Evolutionary conservation across 1,140 invertebrate genomes (phyloP).

Genomic region (Drosophila nasuta): DNA sequence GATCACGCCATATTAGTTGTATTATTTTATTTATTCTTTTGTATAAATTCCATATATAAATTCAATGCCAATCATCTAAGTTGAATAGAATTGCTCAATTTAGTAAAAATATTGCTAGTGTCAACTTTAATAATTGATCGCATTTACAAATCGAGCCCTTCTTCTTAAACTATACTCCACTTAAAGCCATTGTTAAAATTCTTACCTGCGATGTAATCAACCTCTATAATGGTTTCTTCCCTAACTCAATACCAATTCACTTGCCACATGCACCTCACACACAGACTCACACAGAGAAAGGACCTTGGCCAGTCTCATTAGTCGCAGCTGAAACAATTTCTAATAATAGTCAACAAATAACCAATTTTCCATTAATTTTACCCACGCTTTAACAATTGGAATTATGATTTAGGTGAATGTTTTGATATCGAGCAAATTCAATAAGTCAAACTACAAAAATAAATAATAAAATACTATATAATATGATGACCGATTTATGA

Average conservation of each 20-base stretch:
- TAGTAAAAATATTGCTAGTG: too few relatives aligned
- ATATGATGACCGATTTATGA: slow-evolving; percentile 51
- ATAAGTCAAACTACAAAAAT: slow-evolving; percentile 51
- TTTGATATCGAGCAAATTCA: slow-evolving; percentile 61
- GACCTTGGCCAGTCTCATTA: slow-evolving; percentile 22
- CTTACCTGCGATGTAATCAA: background rate
- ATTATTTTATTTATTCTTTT: too few relatives aligned
- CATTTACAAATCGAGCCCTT: background rate
- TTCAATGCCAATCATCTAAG: too few relatives aligned
- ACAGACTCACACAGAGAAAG: background rate
- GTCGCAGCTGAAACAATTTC: slow-evolving; percentile 16
- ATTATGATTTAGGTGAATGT: slow-evolving; percentile 73
- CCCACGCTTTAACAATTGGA: slow-evolving; percentile 59
- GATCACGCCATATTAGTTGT: too few relatives aligned
- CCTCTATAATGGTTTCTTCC: too few relatives aligned
- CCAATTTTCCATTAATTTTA: slow-evolving; percentile 29
- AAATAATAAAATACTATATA: slow-evolving; percentile 60
- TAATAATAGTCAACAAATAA: slow-evolving; percentile 26
- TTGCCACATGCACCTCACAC: slow-evolving; percentile 17
- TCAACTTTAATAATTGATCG: background rate
- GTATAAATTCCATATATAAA: too few relatives aligned
- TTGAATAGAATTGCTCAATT: too few relatives aligned
- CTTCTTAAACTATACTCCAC: background rate
- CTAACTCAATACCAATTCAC: slow-evolving; percentile 11
- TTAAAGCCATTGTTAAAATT: background rate